phyloP scores from a whole-genome alignment of 2,888 invertebrate genomes.

The Lumbricus terrestris region DNA sequence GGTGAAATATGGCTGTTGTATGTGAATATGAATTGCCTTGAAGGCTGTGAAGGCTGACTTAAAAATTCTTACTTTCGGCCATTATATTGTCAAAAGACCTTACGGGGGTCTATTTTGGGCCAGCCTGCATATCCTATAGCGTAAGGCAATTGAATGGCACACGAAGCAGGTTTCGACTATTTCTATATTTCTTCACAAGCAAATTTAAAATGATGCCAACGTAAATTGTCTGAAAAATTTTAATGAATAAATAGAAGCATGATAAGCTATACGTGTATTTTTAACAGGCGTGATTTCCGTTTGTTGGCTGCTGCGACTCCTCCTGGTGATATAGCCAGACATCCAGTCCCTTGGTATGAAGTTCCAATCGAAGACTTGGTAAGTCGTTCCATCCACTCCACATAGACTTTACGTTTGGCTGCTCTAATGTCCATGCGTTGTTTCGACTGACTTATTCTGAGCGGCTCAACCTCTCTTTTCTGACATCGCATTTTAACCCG shows the following conservation, averaged over 20 bases:
- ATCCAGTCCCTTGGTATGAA: slow-evolving; percentile 19
- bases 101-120: too few relatives aligned
- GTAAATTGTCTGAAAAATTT: neutral
- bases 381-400: neutral
- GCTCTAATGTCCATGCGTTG: too few relatives aligned
- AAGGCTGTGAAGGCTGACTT: too few relatives aligned
- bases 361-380: neutral
- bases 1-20: too few relatives aligned
- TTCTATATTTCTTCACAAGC: neutral
- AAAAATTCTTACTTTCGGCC: too few relatives aligned
- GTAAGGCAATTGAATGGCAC: neutral
- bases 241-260: neutral
- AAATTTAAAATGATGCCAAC: too few relatives aligned
- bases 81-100: too few relatives aligned
- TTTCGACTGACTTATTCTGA: too few relatives aligned
- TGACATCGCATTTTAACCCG: too few relatives aligned
- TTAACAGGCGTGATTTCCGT: slow-evolving; percentile 12
- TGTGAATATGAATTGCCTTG: too few relatives aligned
- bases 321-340: neutral
- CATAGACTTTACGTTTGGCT: too few relatives aligned
- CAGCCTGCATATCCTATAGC: neutral
- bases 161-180: neutral
- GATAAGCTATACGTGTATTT: neutral
- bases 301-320: neutral
- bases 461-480: too few relatives aligned